A percentile compares a stretch with the other conserved stretches of the same genome.
These are phyloP conservation scores for Sarcoramphus papa DNA, from an alignment of 2,797 vertebrate species.

Conservation along the genomic window DNA sequence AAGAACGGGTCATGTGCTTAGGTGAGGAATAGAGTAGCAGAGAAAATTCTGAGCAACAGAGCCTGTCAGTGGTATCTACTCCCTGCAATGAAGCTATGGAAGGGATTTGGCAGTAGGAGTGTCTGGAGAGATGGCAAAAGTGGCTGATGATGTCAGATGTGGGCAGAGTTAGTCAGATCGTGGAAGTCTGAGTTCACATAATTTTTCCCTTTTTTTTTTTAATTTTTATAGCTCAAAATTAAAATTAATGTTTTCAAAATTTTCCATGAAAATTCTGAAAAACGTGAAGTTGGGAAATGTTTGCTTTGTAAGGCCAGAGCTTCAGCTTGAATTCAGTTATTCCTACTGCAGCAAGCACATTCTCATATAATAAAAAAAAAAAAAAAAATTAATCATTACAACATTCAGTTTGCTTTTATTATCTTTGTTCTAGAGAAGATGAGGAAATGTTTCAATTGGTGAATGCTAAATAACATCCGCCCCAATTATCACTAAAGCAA, in stretches of 20 bases:
- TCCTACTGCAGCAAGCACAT: neutral
- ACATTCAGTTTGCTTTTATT: neutral
- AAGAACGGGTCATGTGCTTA: neutral
- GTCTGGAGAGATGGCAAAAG: neutral
- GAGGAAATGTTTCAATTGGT: neutral
- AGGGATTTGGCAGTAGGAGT: neutral
- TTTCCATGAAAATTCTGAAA: neutral
- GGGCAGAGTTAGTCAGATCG: neutral
- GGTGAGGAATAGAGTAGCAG: neutral
- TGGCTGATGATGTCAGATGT: neutral
- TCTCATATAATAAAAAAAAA: neutral
- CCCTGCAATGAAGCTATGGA: neutral
- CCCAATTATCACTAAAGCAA: neutral
- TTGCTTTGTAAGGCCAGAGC: neutral
- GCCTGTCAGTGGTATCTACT: neutral
- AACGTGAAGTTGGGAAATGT: fast-evolving
- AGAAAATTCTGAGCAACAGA: neutral
- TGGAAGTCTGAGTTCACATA: neutral
- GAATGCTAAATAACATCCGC: neutral
- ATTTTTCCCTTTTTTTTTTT: neutral
- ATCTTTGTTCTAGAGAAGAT: neutral
- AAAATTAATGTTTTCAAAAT: neutral
- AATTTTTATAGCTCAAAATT: neutral
- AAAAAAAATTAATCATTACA: neutral
- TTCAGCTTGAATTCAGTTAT: neutral